Conservation (phyloP, 1,140 invertebrate genomes). For the Ericerus pela region DNA sequence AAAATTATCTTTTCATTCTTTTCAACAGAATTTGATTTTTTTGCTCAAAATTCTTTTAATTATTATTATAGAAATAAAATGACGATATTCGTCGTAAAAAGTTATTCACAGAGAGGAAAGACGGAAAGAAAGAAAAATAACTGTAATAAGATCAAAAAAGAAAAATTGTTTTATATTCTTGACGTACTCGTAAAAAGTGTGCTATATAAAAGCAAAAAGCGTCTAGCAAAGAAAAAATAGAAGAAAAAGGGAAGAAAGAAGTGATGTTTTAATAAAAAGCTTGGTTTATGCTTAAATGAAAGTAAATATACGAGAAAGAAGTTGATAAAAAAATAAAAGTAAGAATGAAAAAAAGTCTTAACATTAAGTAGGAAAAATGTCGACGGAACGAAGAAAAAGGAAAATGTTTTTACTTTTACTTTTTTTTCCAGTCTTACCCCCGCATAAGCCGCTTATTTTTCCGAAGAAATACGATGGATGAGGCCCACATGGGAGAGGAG, state of each 20-base stretch:
- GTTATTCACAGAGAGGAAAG: too few species aligned
- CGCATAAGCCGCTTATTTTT: not conserved
- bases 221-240: not conserved
- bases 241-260: not conserved
- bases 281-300: slow-evolving; percentile 2
- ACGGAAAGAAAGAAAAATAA: too few species aligned
- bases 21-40: too few species aligned
- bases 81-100: too few species aligned
- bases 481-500: not conserved
- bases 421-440: not conserved
- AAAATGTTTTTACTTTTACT: not conserved
- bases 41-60: too few species aligned
- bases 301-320: not conserved
- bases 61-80: too few species aligned
- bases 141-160: not conserved
- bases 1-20: too few species aligned
- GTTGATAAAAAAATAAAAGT: too few species aligned
- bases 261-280: slow-evolving; percentile 1
- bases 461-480: not conserved
- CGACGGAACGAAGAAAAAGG: not conserved
- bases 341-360: too few species aligned
- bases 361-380: too few species aligned
- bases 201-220: not conserved
- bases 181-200: not conserved
- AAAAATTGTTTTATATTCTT: slow-evolving; percentile 1